These are phyloP conservation scores for Scatophagus argus DNA, from an alignment of 2,113 vertebrate species.

Conservation along the genomic window DNA sequence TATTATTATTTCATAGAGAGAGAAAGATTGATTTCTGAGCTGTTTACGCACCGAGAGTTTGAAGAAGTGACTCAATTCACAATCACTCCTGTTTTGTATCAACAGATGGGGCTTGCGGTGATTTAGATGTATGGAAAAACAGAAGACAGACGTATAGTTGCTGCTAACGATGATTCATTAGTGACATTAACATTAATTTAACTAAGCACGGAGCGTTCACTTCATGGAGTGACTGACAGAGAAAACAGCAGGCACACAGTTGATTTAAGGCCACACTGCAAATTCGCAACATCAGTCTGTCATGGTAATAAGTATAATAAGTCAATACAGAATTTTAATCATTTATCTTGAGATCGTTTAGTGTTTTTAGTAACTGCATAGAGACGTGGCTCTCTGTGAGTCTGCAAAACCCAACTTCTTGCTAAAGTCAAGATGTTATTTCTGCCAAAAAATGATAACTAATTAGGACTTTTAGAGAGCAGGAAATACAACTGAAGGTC, in stretches of 20 bases:
- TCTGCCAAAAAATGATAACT: background rate
- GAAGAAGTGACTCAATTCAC: slow-evolving; percentile 11
- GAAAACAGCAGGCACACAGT: background rate
- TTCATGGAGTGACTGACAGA: background rate
- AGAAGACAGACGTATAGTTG: background rate
- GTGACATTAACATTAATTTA: slow-evolving; percentile 25
- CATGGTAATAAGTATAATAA: background rate
- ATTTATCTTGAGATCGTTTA: background rate
- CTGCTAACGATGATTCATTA: slow-evolving; percentile 28
- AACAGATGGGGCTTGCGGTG: slow-evolving; percentile 23
- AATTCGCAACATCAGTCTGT: too few species aligned
- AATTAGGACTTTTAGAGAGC: background rate
- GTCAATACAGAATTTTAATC: background rate
- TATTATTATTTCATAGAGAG: too few species aligned
- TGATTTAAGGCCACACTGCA: background rate
- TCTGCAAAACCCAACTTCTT: too few species aligned
- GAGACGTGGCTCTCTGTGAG: too few species aligned
- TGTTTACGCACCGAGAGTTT: background rate
- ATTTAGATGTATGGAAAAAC: slow-evolving; percentile 20
- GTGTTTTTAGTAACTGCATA: too few species aligned
- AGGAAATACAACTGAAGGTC: background rate
- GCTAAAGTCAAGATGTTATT: background rate
- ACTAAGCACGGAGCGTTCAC: slow-evolving; percentile 7
- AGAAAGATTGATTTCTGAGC: slow-evolving; percentile 18
- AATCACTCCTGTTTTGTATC: slow-evolving; percentile 21